Evolutionary conservation across 2,113 vertebrate species (phyloP).

Genomic region (Myiozetetes cayanensis): DNA sequence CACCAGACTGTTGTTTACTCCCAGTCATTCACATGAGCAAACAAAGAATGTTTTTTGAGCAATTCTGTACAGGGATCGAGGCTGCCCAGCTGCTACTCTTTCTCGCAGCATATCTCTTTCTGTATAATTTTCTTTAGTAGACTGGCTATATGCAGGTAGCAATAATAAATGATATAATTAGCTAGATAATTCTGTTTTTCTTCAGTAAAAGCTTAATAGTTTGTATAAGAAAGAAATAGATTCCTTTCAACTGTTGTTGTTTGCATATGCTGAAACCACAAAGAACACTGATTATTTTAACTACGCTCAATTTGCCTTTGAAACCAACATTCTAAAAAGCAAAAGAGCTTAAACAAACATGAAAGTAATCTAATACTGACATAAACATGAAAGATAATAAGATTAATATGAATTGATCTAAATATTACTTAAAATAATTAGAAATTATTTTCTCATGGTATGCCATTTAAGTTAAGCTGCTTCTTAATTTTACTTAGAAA

Average conservation of each 20-base stretch:
- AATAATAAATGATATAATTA: constrained; percentile 16
- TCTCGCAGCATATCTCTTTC: neutral
- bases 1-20: neutral
- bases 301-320: constrained; percentile 84
- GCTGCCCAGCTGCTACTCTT: neutral
- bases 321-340: constrained; percentile 83
- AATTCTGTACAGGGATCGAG: neutral
- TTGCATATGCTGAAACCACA: constrained; percentile 69
- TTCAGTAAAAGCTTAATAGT: neutral
- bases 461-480: constrained; percentile 62
- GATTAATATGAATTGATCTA: constrained; percentile 95
- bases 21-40: neutral
- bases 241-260: constrained; percentile 46
- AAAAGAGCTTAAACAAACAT: constrained; percentile 88
- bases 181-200: neutral
- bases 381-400: constrained; percentile 86
- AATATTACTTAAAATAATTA: constrained; percentile 94
- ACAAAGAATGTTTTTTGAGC: neutral
- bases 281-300: constrained; percentile 80
- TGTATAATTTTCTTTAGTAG: neutral
- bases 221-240: neutral
- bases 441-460: constrained; percentile 86
- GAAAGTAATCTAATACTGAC: constrained; percentile 88
- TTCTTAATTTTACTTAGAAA: constrained; percentile 66
- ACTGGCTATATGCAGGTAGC: neutral